Percentiles rank a stretch among this genome's conserved stretches.
Evolutionary conservation across 2,113 vertebrate species (phyloP).

Genomic region (Anthoscopus minutus): DNA sequence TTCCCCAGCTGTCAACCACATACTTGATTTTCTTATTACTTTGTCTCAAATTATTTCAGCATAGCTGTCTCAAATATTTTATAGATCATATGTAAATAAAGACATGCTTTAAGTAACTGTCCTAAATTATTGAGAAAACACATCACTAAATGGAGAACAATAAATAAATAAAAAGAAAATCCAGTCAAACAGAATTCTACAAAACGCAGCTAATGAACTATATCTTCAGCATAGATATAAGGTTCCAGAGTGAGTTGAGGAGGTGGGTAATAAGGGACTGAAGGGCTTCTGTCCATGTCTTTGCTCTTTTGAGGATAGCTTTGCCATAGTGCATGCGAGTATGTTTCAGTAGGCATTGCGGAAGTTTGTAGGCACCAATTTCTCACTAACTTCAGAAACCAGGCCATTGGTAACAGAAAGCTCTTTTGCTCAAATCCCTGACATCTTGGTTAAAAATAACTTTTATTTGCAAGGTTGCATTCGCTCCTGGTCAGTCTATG

Average conservation of each 20-base stretch:
- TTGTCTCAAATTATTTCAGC: background rate
- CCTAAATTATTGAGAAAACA: background rate
- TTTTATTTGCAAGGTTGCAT: background rate
- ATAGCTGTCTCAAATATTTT: background rate
- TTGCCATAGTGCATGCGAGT: background rate
- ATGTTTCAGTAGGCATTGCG: background rate
- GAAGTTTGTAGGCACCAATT: background rate
- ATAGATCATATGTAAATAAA: background rate
- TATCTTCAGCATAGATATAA: background rate
- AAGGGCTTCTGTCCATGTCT: background rate
- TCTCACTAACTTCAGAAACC: background rate
- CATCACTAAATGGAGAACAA: background rate
- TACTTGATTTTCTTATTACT: background rate
- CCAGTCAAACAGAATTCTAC: background rate
- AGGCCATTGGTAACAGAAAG: background rate
- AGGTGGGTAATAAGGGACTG: background rate
- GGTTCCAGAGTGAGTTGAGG: background rate
- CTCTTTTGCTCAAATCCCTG: background rate
- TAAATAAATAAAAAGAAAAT: background rate
- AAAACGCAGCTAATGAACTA: background rate
- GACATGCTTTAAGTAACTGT: background rate
- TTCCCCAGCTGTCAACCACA: background rate
- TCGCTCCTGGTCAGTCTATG: background rate
- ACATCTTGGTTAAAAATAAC: background rate
- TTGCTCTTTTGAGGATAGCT: background rate